A percentile compares a stretch with the other conserved stretches of the same genome.
Evolutionary conservation across 1,140 invertebrate species (phyloP).

Genomic region (Drosophila subobscura): DNA sequence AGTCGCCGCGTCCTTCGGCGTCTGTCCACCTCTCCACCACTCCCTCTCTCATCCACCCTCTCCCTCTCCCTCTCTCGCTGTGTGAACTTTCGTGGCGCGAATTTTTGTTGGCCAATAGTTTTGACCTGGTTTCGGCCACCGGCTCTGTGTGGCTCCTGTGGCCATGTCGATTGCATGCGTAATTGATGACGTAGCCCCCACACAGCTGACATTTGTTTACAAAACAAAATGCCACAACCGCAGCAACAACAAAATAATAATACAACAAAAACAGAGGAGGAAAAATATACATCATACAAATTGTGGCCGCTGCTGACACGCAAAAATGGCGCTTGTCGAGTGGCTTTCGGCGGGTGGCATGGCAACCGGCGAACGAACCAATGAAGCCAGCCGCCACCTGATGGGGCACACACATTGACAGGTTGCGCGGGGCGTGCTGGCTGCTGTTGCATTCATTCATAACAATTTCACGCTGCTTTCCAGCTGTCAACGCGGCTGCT

Average conservation of each 20-base stretch:
- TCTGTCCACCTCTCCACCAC: background rate
- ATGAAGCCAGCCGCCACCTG: slow-evolving; percentile 23
- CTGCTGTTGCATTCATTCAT: slow-evolving; percentile 73
- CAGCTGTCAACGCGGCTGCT: background rate
- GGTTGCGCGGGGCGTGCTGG: slow-evolving; percentile 9
- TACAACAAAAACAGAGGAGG: slow-evolving; percentile 3
- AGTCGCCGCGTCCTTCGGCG: slow-evolving; percentile 15
- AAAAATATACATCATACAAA: slow-evolving; percentile 2
- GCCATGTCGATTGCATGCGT: slow-evolving; percentile 68
- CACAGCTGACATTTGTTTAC: slow-evolving; percentile 77
- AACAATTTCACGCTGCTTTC: slow-evolving; percentile 55
- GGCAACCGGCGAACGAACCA: slow-evolving; percentile 31
- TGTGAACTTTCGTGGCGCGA: slow-evolving; percentile 14
- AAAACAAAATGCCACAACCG: slow-evolving; percentile 28
- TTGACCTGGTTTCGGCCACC: slow-evolving; percentile 68
- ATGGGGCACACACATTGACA: slow-evolving; percentile 17
- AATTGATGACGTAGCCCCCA: slow-evolving; percentile 62
- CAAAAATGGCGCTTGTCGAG: slow-evolving; percentile 54
- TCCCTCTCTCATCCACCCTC: too few species aligned
- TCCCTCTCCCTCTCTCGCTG: background rate
- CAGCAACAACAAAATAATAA: slow-evolving; percentile 10
- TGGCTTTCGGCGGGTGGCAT: slow-evolving; percentile 43
- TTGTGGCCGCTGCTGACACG: slow-evolving; percentile 21
- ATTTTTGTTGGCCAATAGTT: slow-evolving; percentile 79
- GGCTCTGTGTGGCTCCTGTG: slow-evolving; percentile 17